Base-by-base conservation (phyloP, 2,113 vertebrate species). In the Prionailurus bengalensis region DNA sequence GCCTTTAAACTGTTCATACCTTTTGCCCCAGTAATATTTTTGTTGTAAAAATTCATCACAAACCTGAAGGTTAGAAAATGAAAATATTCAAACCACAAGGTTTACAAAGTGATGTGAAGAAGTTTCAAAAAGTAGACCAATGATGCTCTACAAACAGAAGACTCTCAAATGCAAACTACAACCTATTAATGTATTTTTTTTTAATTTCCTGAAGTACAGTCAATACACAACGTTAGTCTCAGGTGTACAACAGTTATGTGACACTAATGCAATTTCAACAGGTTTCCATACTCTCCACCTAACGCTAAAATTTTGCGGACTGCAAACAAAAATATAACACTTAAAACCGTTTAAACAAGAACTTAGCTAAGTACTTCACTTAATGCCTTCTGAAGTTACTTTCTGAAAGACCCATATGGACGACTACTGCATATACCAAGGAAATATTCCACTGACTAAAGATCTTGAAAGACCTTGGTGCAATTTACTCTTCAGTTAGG, bases 1-100 rank as follows among this genome's bases (percentile, higher is more conserved):
- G 51, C 48, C 81, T 97, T 97, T 91, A 87, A 84, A 76, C 27
- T 70, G 39, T 71, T 91, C 78, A 66, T n/a, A 36, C 45, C 53
- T 19, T 94, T 84, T 92, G 42, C 19, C 82, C 91, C 65, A 58
- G 27, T 61, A 94, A 95, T 29, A 97, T 71, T 85, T 91, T 55
- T 58, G 85, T 58, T 84, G n/a, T 71, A 80, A 81, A 93, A 93
- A 83, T 45, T 42, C 53, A 92, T 83, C 80, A 87, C n/a, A 68
- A 87, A 89, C 36, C 58, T 88, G 42, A 93, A 90, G 33, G 51
- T 88, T 90, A 93, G 61, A 82, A 88, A 80, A 95, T 78, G 36
- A 89, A 91, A 91, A 80, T n/a, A 83, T 65, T 90, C 91, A 91
- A 93, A 61, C 23, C 48, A 81, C 33, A 33, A 79, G 12, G 45